Conservation (phyloP, 1,140 invertebrate species). For the Steinernema khuongi region DNA sequence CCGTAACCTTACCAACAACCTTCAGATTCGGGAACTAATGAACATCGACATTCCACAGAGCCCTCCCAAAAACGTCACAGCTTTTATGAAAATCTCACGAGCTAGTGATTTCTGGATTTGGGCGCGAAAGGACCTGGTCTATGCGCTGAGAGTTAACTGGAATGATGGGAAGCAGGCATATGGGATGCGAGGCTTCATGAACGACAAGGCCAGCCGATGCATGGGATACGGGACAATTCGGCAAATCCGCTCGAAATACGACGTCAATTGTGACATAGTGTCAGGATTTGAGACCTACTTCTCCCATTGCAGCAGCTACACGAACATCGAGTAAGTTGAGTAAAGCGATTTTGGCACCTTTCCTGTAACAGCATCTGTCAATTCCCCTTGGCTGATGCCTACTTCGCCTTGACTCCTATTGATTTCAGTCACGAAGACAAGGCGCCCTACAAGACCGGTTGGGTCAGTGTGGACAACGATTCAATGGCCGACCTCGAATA, state of each 20-base stretch:
- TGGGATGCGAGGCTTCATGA: constrained; percentile 60
- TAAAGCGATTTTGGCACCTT: constrained; percentile 58
- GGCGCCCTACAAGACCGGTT: constrained; percentile 27
- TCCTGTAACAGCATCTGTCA: no score
- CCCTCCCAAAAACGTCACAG: constrained; percentile 14
- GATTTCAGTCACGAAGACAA: constrained; percentile 28
- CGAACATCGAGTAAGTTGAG: constrained; percentile 44
- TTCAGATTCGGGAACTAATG: constrained; percentile 30
- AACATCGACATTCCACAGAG: constrained; percentile 17
- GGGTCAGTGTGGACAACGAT: constrained; percentile 34
- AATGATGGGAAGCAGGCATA: constrained; percentile 61
- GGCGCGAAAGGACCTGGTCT: constrained; percentile 59
- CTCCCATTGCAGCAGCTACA: constrained; percentile 57
- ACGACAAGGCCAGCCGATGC: constrained; percentile 60
- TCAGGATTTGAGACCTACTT: constrained; percentile 35
- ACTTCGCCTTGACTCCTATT: constrained; percentile 56
- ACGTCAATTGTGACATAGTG: constrained; percentile 49
- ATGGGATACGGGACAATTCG: constrained; percentile 63
- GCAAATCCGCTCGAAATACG: constrained; percentile 59
- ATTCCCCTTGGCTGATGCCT: constrained; percentile 38
- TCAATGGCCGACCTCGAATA: constrained; percentile 57
- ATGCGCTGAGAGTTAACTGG: constrained; percentile 51
- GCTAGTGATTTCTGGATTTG: constrained; percentile 60
- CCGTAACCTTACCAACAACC: not conserved
- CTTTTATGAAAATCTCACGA: constrained; percentile 30